Percentiles rank a stretch among this genome's conserved stretches.
phyloP scores from a whole-genome alignment of 2,113 vertebrate genomes.

The Oostethus manadensis region DNA sequence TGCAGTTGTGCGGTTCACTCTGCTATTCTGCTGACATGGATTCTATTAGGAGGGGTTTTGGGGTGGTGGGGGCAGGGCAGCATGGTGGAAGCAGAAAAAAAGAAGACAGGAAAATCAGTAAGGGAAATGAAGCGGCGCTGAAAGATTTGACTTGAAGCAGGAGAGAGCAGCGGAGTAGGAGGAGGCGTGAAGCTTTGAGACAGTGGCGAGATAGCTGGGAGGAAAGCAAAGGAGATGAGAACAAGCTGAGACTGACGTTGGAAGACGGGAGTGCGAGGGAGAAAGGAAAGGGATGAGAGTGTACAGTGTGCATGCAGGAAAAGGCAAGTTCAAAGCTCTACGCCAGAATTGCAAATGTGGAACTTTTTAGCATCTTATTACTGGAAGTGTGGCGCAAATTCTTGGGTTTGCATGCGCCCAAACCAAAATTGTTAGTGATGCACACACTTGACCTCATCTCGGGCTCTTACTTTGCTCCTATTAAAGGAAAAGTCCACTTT shows the following conservation, averaged over 20 bases:
- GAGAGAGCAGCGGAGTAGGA: slow-evolving; percentile 26
- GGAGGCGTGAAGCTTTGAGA: slow-evolving; percentile 47
- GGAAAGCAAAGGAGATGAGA: slow-evolving; percentile 59
- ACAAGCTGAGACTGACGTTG: slow-evolving; percentile 49
- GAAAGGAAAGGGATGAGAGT: slow-evolving; percentile 51
- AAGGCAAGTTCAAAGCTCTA: slow-evolving; percentile 21
- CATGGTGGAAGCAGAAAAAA: slow-evolving; percentile 13
- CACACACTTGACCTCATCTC: slow-evolving; percentile 22
- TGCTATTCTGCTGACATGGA: slow-evolving; percentile 69
- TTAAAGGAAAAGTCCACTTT: too few species aligned
- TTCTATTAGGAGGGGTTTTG: slow-evolving; percentile 57
- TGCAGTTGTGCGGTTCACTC: slow-evolving; percentile 64
- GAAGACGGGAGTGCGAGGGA: slow-evolving; percentile 54
- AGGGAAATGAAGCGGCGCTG: slow-evolving; percentile 36
- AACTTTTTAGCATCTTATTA: slow-evolving; percentile 5
- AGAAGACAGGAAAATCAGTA: slow-evolving; percentile 24
- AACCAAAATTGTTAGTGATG: slow-evolving; percentile 22
- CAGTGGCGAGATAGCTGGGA: slow-evolving; percentile 50
- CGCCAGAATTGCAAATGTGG: slow-evolving; percentile 15
- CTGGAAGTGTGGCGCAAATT: not conserved
- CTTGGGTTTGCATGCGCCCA: slow-evolving; percentile 19
- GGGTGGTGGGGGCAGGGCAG: slow-evolving; percentile 13
- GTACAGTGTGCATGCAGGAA: slow-evolving; percentile 28
- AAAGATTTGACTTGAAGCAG: slow-evolving; percentile 45
- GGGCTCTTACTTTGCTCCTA: slow-evolving; percentile 11